Percentiles rank a stretch among this genome's conserved stretches.
These are phyloP conservation scores for Papilio dardanus DNA, from an alignment of 1,140 invertebrate genomes.

Conservation along the genomic window DNA sequence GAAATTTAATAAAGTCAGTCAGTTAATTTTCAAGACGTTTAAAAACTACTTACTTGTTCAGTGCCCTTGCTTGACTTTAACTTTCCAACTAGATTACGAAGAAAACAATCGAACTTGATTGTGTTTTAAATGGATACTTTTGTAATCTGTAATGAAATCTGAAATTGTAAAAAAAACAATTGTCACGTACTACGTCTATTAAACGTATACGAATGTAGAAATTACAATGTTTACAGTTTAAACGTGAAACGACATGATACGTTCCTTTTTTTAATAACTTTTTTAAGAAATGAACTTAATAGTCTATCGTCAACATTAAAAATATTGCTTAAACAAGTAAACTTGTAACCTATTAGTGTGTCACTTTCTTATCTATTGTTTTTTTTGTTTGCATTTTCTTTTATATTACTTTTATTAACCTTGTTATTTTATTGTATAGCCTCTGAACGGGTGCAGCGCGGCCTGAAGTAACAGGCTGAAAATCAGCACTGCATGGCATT, in stretches of 20 bases:
- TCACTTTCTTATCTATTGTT: no score
- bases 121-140: conserved; percentile 16
- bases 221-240: background rate
- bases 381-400: no score
- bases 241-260: background rate
- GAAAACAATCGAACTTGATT: conserved; percentile 10
- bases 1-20: conserved; percentile 36
- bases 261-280: background rate
- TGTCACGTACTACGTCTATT: background rate
- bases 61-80: conserved; percentile 17
- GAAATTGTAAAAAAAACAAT: conserved; percentile 1
- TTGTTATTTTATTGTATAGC: no score
- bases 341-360: no score
- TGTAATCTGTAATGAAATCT: background rate
- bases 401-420: no score
- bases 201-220: background rate
- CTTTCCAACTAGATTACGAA: conserved; percentile 9
- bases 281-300: no score
- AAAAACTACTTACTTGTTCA: conserved; percentile 37
- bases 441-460: no score
- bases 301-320: no score
- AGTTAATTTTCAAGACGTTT: conserved; percentile 37
- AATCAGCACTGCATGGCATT: no score
- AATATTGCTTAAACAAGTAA: no score
- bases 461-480: no score